These are phyloP conservation scores for Brachyhypopomus occidentalis DNA, from an alignment of 2,113 vertebrate genomes.

Conservation along the genomic window DNA sequence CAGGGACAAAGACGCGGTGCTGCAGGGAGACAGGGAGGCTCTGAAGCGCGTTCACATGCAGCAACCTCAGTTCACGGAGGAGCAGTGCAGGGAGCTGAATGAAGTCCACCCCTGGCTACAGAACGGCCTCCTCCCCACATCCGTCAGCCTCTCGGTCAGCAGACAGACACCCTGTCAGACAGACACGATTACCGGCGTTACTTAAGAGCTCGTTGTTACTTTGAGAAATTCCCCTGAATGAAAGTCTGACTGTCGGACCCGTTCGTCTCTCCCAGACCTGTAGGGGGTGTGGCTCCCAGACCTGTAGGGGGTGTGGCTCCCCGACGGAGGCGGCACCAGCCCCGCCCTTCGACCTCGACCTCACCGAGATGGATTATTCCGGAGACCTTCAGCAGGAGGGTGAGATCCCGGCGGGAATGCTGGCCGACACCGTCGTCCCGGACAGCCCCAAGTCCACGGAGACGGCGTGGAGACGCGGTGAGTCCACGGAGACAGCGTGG, in stretches of 20 bases:
- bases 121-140: slow-evolving; percentile 79
- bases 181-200: no score
- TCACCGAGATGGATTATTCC: slow-evolving; percentile 80
- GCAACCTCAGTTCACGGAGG: slow-evolving; percentile 87
- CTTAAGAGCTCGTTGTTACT: no score
- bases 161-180: no score
- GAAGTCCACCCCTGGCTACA: slow-evolving; percentile 87
- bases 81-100: slow-evolving; percentile 84
- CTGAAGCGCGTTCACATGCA: slow-evolving; percentile 83
- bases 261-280: slow-evolving; percentile 69
- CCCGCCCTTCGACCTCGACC: slow-evolving; percentile 71
- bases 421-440: slow-evolving; percentile 64
- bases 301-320: slow-evolving; percentile 78
- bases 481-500: neutral
- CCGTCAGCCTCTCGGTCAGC: slow-evolving; percentile 83
- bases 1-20: slow-evolving; percentile 82
- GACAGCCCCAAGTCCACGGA: slow-evolving; percentile 13
- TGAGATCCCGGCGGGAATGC: neutral
- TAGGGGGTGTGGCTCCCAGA: slow-evolving; percentile 67
- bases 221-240: no score
- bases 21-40: slow-evolving; percentile 81
- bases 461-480: neutral
- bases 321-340: slow-evolving; percentile 52
- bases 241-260: neutral
- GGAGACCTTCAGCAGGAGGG: slow-evolving; percentile 68